These are phyloP conservation scores for Hycleus phaleratus DNA, from an alignment of 1,140 invertebrate genomes.

Conservation along the genomic window DNA sequence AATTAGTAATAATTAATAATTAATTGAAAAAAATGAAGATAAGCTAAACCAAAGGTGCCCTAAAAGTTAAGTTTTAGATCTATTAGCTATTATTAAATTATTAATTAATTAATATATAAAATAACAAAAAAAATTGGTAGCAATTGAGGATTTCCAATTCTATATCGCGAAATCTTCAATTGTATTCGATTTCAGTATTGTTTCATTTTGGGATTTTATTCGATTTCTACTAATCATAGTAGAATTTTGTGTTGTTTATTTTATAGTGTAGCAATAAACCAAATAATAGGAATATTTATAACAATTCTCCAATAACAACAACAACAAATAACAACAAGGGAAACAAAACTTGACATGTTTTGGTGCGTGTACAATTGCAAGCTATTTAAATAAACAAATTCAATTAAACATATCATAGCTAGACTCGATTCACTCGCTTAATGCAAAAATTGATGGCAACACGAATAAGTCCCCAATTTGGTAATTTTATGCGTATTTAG, in stretches of 20 bases:
- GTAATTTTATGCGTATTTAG: too few relatives aligned
- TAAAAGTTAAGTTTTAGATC: constrained; percentile 42
- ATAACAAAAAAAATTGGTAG: neutral
- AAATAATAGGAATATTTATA: constrained; percentile 11
- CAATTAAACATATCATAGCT: constrained; percentile 24
- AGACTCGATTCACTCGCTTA: neutral
- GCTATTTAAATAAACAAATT: constrained; percentile 8
- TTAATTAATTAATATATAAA: neutral
- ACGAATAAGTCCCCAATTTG: too few relatives aligned
- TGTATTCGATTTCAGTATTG: neutral
- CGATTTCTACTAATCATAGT: constrained; percentile 10
- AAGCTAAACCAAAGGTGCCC: constrained; percentile 46
- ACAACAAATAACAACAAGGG: too few relatives aligned
- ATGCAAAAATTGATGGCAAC: too few relatives aligned
- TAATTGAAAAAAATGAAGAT: constrained; percentile 22
- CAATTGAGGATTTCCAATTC: neutral
- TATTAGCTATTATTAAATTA: constrained; percentile 21
- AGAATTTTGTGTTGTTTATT: constrained; percentile 25
- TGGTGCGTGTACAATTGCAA: constrained; percentile 2
- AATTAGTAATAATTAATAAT: neutral
- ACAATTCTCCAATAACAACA: neutral
- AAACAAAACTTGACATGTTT: neutral
- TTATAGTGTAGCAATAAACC: constrained; percentile 35
- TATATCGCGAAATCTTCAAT: neutral
- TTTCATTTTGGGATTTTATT: constrained; percentile 20